Conservation (phyloP, 2,113 vertebrate genomes). For the Sinocyclocheilus rhinocerous region DNA sequence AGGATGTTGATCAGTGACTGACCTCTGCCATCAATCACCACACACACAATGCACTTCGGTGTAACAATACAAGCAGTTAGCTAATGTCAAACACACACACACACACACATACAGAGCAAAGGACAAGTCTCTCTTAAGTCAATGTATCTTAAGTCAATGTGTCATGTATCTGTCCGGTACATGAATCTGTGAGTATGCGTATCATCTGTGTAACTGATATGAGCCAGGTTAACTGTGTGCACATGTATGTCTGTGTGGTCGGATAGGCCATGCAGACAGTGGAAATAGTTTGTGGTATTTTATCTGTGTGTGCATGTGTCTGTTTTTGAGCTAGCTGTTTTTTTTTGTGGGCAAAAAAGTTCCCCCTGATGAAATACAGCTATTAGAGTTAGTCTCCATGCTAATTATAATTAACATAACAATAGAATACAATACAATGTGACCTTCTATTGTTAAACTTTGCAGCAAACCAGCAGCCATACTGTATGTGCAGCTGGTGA, state of each 20-base stretch:
- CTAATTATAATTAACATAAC: conserved; percentile 16
- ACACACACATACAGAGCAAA: conserved; percentile 3
- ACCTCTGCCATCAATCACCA: conserved; percentile 64
- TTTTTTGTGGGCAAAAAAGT: background rate
- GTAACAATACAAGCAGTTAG: conserved; percentile 62
- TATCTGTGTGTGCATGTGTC: background rate
- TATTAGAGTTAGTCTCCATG: background rate
- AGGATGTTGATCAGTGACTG: conserved; percentile 64
- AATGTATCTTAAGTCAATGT: background rate
- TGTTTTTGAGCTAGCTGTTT: background rate
- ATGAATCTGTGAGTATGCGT: background rate
- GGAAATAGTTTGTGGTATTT: background rate
- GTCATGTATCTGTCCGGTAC: background rate
- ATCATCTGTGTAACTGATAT: background rate
- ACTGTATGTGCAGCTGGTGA: conserved; percentile 22
- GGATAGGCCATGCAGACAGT: background rate
- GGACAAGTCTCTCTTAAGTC: background rate
- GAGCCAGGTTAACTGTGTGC: background rate
- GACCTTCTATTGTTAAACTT: conserved; percentile 8
- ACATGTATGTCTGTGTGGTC: background rate
- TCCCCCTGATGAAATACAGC: background rate
- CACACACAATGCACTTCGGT: conserved; percentile 62
- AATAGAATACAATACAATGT: conserved; percentile 7
- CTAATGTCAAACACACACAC: conserved; percentile 36
- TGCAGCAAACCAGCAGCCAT: conserved; percentile 2